phyloP scores from a whole-genome alignment of 2,888 invertebrate genomes.

The Drosophila borborema region DNA sequence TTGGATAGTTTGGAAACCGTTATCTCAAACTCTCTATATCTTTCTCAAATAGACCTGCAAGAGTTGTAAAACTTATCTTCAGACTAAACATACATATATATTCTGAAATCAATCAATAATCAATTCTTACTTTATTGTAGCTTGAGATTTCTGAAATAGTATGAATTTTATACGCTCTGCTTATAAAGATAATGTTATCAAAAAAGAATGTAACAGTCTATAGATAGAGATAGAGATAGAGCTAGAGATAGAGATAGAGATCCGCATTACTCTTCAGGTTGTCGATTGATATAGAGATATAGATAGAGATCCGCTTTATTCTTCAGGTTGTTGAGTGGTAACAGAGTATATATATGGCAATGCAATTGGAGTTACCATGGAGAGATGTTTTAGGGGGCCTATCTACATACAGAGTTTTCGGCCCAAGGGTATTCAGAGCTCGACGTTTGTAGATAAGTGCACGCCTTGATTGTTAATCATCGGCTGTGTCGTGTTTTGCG shows the following conservation, averaged over 20 bases:
- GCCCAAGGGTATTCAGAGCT: conserved; percentile 10
- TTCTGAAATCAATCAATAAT: background rate
- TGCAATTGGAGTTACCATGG: background rate
- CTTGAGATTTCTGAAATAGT: background rate
- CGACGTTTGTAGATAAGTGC: conserved; percentile 1
- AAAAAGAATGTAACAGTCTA: background rate
- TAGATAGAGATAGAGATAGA: background rate
- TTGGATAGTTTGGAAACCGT: background rate
- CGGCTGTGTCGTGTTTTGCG: conserved; percentile 21
- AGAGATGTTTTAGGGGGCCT: background rate
- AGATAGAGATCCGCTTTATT: background rate
- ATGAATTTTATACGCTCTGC: background rate
- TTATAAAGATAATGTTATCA: conserved; percentile 1
- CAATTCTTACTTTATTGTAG: background rate
- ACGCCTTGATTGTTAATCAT: conserved; percentile 33
- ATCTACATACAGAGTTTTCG: background rate
- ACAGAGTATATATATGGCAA: background rate
- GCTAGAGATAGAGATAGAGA: background rate
- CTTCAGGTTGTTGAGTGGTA: background rate
- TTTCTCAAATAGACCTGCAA: background rate
- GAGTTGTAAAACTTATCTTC: background rate
- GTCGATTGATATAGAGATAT: background rate
- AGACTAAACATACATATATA: background rate
- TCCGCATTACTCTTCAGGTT: too few relatives aligned
- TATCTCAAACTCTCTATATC: background rate